phyloP scores from a whole-genome alignment of 2,113 vertebrate species.

The Bubo blakistoni region DNA sequence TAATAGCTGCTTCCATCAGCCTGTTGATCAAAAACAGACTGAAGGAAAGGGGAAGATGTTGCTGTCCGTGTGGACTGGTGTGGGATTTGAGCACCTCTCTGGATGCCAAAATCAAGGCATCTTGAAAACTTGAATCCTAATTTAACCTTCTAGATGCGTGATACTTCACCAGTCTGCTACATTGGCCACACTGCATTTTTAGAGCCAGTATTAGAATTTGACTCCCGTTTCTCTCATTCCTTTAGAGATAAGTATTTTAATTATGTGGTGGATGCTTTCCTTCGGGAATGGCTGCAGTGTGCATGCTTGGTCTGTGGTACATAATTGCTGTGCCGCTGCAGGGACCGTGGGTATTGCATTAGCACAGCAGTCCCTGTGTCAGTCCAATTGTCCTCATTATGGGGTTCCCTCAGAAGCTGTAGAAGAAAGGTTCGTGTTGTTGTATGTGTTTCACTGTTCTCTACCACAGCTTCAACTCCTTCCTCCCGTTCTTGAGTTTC shows the following conservation, averaged over 20 bases:
- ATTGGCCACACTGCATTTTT: background rate
- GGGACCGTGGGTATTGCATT: background rate
- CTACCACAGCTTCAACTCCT: conserved; percentile 1
- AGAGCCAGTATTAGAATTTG: background rate
- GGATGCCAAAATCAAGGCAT: background rate
- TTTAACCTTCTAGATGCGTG: background rate
- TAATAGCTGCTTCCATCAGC: background rate
- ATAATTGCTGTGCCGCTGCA: background rate
- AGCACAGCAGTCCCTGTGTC: conserved; percentile 33
- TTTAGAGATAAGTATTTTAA: background rate
- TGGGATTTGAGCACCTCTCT: background rate
- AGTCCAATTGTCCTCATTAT: conserved; percentile 9
- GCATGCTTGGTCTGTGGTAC: background rate
- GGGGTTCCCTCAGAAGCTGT: background rate
- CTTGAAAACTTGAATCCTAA: background rate
- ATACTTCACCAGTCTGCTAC: background rate
- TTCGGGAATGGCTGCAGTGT: background rate
- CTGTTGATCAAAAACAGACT: background rate
- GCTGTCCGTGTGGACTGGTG: background rate
- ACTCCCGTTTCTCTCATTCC: background rate
- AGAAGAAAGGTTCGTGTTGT: background rate
- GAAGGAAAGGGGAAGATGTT: background rate
- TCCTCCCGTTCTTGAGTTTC: background rate
- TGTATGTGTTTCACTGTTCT: background rate
- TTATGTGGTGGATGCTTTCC: background rate